Evolutionary conservation across 92 coral and sea anemone genomes (phyloP), one percentile per base, ranked within the genome.

Genomic region (Bergia sp.): DNA sequence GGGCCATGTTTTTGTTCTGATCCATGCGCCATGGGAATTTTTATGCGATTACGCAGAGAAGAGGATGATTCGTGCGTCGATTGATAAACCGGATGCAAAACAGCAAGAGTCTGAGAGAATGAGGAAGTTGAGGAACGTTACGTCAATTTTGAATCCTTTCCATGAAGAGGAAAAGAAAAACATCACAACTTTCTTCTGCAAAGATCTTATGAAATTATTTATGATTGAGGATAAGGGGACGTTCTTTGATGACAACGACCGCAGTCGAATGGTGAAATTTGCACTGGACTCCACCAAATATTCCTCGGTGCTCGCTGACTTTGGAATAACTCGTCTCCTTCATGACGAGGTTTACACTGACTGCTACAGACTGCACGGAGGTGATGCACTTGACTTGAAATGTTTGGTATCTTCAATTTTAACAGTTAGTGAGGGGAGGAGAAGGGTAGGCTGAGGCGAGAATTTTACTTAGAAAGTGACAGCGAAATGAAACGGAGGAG

Each of bases 141-240:
- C 88, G 23, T 91, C 92, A 82, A 92, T 94, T 8, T 40, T 96
- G 88, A 89, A 89, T 45, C 73, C 93, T 5, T 90, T 92, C 38
- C 90, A 88, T 6, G 87, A 87, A 21, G 89, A 93, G 11, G 88
- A 85, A 41, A 80, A 81, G 12, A 89, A 66, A 85, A 93, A 83
- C 81, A 92, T 95, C 86, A 96, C 96, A 85, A 96, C 96, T 2
- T 89, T 89, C 72, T 96, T 96, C 80, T 82, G 81, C 57, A 89
- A 84, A 64, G 87, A 87, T 8, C 61, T 83, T 29, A 65, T 95
- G 42, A 93, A 91, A 73, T 96, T 69, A 10, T 89, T 43, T 57
- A 44, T 69, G 66, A 79, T 80, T 21, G 88, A 91, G 38, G 80
- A 89, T 79, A 89, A 89, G 73, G 98, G 89, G 53, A 87, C 92